Percentiles rank a stretch among this genome's conserved stretches.
phyloP scores from a whole-genome alignment of 1,140 invertebrate species.

The Pantala flavescens region DNA sequence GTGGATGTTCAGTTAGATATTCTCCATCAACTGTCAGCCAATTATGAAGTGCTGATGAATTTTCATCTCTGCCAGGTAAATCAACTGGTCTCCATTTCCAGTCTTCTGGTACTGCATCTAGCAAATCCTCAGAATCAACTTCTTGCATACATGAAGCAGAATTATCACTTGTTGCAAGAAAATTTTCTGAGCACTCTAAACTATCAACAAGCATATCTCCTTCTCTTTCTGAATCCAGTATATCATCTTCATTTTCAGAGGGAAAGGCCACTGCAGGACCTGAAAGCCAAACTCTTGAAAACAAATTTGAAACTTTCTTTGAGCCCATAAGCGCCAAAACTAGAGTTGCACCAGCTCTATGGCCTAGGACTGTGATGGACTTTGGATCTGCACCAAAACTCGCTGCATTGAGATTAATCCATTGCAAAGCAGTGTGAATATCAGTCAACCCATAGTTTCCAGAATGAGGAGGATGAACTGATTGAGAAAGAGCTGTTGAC shows the following conservation, averaged over 20 bases:
- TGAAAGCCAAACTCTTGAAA: constrained; percentile 26
- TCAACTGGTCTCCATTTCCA: constrained; percentile 38
- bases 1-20: neutral
- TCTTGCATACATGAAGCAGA: constrained; percentile 21
- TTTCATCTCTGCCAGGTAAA: neutral
- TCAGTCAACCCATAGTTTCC: constrained; percentile 83
- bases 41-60: neutral
- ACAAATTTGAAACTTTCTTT: constrained; percentile 30
- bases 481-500: constrained; percentile 52
- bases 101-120: constrained; percentile 52
- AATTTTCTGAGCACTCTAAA: constrained; percentile 46
- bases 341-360: constrained; percentile 65
- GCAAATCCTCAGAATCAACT: constrained; percentile 45
- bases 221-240: constrained; percentile 54
- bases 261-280: constrained; percentile 8
- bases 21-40: neutral
- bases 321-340: constrained; percentile 55
- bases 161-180: constrained; percentile 43
- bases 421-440: constrained; percentile 61
- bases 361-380: constrained; percentile 67
- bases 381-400: constrained; percentile 68
- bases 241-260: constrained; percentile 25
- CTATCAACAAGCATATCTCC: constrained; percentile 48
- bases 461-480: constrained; percentile 57
- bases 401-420: constrained; percentile 69